Base-by-base conservation (phyloP, 2,888 invertebrate species). In the Druceiella hillmani region DNA sequence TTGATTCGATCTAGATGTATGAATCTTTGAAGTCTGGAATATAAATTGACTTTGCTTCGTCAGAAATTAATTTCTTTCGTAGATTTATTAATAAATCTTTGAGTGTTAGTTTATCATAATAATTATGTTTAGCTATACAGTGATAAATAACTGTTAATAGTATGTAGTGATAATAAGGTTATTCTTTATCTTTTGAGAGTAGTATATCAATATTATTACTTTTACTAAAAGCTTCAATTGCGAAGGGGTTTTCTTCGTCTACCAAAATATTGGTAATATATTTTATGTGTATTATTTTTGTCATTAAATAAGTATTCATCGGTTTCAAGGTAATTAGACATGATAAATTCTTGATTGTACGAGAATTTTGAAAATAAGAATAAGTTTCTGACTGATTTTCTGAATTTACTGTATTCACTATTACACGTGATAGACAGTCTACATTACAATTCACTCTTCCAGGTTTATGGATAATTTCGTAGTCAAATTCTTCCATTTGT, bases 401-500 rank as follows among this genome's bases (percentile, higher is more conserved):
- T 7, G 6, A 9, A 7, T 20, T 9, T 20, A 20, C 22, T 20
- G 22, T 7, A 20, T 20, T 20, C 6, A 20, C n/a, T 9, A 9
- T 6, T 20, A 14, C 11, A 20, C 33, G 9, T 20, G 33, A 33
- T 20, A 33, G 16, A 4, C 20, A 5, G 16, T 33, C 33, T 4
- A 22, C 33, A 33, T 33, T 33, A 4, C n/a, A 17, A 33, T 53
- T 52, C 6, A 33, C 9, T 33, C 36, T 47, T 6, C 52, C 51
- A 15, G 43, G 39, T 31, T 51, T 52, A 29, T 55, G 52, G 4
- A 13, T 4, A 4, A 52, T 47, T 30, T 42, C 31, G 27, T 49
- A 55, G 4, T 50, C 40, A 28, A 51, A 56, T 29, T 55, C 54
- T 30, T 45, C 44, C 1, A 55, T 32, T 33, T 41, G 34, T 2